A percentile compares a stretch with the other conserved stretches of the same genome.
phyloP scores from a whole-genome alignment of 1,140 invertebrate genomes.

The Ridgeia piscesae region DNA sequence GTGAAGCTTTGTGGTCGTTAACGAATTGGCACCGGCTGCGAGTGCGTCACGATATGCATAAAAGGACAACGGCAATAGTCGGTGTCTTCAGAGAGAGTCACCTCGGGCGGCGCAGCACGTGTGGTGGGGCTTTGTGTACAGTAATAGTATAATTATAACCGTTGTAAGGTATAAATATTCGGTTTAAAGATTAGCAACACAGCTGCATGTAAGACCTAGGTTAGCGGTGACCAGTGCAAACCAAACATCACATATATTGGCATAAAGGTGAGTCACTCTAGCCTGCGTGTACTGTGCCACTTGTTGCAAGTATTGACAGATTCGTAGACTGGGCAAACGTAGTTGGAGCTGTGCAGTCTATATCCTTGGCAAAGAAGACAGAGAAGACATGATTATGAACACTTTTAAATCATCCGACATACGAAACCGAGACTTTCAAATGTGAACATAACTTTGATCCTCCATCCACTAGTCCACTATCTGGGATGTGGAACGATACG shows the following conservation, averaged over 20 bases:
- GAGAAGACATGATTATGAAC: too few relatives aligned
- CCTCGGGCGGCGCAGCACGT: neutral
- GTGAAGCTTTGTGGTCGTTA: neutral
- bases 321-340: neutral
- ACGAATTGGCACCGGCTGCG: neutral
- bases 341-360: too few relatives aligned
- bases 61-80: neutral
- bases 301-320: neutral
- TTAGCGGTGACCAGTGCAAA: neutral
- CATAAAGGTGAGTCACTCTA: neutral
- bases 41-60: neutral
- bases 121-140: neutral
- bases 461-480: too few relatives aligned
- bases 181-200: neutral
- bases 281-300: too few relatives aligned
- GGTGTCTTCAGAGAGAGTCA: neutral
- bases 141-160: neutral
- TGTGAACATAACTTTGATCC: too few relatives aligned
- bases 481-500: too few relatives aligned
- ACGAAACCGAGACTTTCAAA: too few relatives aligned
- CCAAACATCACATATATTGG: neutral
- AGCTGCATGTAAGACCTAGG: neutral
- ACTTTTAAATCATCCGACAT: too few relatives aligned
- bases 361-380: too few relatives aligned
- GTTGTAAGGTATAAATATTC: neutral